These are phyloP conservation scores for Tokudaia tokunoshimensis DNA, from an alignment of 2,797 vertebrate genomes.

Conservation along the genomic window DNA sequence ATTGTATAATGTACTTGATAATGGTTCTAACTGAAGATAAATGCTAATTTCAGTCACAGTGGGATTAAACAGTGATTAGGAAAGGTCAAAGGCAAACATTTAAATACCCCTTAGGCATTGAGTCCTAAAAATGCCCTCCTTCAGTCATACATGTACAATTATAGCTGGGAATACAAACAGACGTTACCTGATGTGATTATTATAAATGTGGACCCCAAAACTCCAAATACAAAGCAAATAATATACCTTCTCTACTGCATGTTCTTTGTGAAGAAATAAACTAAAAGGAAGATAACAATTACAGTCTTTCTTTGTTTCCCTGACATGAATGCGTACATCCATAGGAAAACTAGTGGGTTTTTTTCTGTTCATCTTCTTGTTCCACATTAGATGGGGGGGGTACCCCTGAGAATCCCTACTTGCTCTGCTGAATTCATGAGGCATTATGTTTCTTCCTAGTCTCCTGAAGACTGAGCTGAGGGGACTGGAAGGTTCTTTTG, in stretches of 20 bases:
- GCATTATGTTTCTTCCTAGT: neutral
- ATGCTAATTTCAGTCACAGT: neutral
- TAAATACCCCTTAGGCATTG: neutral
- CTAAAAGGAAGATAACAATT: neutral
- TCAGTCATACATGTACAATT: neutral
- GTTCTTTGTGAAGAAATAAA: neutral
- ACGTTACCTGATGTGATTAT: neutral
- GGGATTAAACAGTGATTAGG: neutral
- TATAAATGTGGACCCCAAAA: neutral
- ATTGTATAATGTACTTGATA: neutral
- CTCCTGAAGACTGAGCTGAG: neutral
- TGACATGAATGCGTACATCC: neutral
- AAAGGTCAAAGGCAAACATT: neutral
- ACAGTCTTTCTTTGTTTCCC: neutral
- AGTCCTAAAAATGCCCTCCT: neutral
- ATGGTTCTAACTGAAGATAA: neutral
- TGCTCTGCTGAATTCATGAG: neutral
- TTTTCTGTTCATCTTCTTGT: neutral
- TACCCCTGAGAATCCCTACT: neutral
- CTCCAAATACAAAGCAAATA: neutral
- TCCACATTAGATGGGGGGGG: neutral
- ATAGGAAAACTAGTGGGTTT: neutral
- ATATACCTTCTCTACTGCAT: neutral
- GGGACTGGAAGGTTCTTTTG: neutral
- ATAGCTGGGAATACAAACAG: neutral